Conservation (phyloP, 1,140 invertebrate genomes). For the Agraylea sexmaculata region DNA sequence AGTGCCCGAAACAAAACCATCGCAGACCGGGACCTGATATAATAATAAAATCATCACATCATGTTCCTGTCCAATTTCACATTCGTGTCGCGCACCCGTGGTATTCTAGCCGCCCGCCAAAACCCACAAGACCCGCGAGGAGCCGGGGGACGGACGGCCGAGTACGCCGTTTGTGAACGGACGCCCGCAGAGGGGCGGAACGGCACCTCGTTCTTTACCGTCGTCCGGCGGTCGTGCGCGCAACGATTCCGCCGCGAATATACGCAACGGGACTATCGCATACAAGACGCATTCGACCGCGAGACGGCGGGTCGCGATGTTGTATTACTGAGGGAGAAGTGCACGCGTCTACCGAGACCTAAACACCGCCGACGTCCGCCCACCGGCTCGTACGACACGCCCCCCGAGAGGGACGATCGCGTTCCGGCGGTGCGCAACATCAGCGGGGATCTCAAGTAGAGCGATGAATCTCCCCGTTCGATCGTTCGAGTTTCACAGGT, state of each 20-base stretch:
- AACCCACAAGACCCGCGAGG: too few relatives aligned
- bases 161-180: too few relatives aligned
- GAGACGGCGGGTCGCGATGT: conserved; percentile 39
- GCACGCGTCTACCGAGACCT: conserved; percentile 31
- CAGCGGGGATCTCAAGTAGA: conserved; percentile 24
- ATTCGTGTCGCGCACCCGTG: too few relatives aligned
- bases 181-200: too few relatives aligned
- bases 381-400: conserved; percentile 23
- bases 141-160: too few relatives aligned
- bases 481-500: conserved; percentile 48
- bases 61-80: too few relatives aligned
- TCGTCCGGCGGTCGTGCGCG: conserved; percentile 10
- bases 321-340: conserved; percentile 39
- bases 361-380: conserved; percentile 26
- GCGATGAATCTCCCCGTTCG: conserved; percentile 44
- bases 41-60: too few relatives aligned
- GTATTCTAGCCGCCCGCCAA: too few relatives aligned
- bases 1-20: conserved; percentile 46
- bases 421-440: conserved; percentile 24
- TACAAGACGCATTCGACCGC: conserved; percentile 27
- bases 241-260: conserved; percentile 15
- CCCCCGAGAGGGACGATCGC: conserved; percentile 20
- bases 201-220: conserved; percentile 12
- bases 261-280: conserved; percentile 15
- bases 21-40: conserved; percentile 36